Percentiles rank a stretch among this genome's conserved stretches.
Evolutionary conservation across 2,113 vertebrate species (phyloP).

Genomic region (Tursiops truncatus): DNA sequence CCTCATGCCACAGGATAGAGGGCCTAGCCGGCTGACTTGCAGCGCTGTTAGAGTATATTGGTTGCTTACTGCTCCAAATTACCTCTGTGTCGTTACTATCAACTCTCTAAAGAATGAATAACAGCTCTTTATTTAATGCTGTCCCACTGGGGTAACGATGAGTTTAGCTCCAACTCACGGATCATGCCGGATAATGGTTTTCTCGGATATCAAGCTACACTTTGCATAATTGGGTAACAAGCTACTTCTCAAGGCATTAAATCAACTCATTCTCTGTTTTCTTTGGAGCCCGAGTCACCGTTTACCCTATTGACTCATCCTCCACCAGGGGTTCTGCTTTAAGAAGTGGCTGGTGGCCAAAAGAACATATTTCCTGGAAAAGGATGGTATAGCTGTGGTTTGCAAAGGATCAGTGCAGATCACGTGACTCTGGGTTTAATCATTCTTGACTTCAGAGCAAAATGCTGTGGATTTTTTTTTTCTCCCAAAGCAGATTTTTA

Average conservation of each 20-base stretch:
- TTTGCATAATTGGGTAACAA: slow-evolving; percentile 52
- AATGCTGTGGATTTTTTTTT: not conserved
- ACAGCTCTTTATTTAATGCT: not conserved
- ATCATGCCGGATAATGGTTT: not conserved
- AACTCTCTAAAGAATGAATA: slow-evolving; percentile 2
- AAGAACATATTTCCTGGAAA: slow-evolving; percentile 1
- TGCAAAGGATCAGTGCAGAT: not conserved
- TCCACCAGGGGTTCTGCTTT: not conserved
- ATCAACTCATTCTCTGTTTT: slow-evolving; percentile 30
- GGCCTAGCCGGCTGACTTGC: not conserved
- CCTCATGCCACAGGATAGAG: rapidly evolving
- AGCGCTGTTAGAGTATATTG: not conserved
- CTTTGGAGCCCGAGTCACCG: slow-evolving; percentile 28
- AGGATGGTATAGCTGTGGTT: not conserved
- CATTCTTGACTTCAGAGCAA: not conserved
- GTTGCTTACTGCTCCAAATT: not conserved
- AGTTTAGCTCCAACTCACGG: not conserved
- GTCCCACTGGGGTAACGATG: not conserved
- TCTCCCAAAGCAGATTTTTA: not conserved
- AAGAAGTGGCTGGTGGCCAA: slow-evolving; percentile 31
- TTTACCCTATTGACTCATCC: not conserved
- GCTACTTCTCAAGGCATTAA: slow-evolving; percentile 36
- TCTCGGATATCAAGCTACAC: slow-evolving; percentile 16
- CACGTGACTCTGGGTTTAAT: not conserved
- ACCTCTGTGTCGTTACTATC: not conserved